A percentile compares a stretch with the other conserved stretches of the same genome.
Conservation (phyloP, 53 echinoderm and acorn worm species). For the Zoroaster sp. region DNA sequence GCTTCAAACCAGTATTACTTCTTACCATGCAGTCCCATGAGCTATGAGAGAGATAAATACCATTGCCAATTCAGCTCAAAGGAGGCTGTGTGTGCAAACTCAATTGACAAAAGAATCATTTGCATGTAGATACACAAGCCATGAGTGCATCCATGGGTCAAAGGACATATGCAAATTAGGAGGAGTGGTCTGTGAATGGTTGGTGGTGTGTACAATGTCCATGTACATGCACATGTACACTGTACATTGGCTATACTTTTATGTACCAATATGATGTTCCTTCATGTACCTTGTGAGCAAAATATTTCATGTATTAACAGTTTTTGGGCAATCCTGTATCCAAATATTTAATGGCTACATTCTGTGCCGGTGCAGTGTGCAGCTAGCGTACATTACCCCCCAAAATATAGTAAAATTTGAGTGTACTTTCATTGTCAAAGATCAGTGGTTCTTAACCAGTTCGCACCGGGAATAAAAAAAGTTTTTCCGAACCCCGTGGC, state of each 20-base stretch:
- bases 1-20: background rate
- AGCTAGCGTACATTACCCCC: no score
- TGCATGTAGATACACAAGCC: constrained; percentile 9
- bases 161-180: constrained; percentile 50
- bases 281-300: no score
- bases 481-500: no score
- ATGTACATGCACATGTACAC: background rate
- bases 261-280: no score
- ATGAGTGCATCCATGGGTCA: constrained; percentile 19
- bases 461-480: no score
- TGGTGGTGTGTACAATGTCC: background rate
- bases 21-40: constrained; percentile 17
- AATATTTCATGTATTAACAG: no score
- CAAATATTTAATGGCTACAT: no score
- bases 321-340: no score
- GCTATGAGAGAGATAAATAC: background rate
- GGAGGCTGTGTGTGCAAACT: background rate
- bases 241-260: background rate
- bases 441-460: no score
- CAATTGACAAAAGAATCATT: constrained; percentile 34
- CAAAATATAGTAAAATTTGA: no score
- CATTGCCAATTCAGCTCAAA: background rate
- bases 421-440: no score
- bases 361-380: no score
- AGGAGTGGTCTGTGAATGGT: constrained; percentile 21